Percentiles rank a stretch among this genome's conserved stretches.
Conservation (phyloP, 2,797 vertebrate genomes). For the Megalops cyprinoides region DNA sequence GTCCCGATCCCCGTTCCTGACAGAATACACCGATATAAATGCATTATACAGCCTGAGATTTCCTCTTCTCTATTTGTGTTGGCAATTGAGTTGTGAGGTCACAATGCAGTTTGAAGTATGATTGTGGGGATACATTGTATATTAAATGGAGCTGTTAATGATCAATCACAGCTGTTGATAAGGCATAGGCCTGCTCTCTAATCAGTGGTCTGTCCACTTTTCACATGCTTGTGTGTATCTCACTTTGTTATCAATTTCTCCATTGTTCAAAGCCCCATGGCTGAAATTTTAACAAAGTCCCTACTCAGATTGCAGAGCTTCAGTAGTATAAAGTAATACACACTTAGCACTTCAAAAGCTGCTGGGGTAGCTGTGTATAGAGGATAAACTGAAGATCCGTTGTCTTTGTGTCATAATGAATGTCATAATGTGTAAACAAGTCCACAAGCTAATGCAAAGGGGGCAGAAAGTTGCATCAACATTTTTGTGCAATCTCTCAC, state of each 20-base stretch:
- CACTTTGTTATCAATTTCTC: slow-evolving; percentile 4
- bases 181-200: background rate
- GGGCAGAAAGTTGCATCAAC: no score
- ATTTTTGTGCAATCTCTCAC: no score
- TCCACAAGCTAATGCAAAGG: background rate
- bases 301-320: background rate
- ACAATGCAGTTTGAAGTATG: slow-evolving; percentile 12
- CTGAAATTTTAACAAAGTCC: background rate
- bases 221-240: background rate
- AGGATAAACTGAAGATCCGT: background rate
- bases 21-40: background rate
- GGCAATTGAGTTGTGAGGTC: slow-evolving; percentile 3
- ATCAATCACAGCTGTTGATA: slow-evolving; percentile 21
- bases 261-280: background rate
- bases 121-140: background rate
- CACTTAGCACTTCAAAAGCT: background rate
- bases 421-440: background rate
- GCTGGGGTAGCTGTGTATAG: background rate
- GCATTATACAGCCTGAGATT: background rate
- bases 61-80: background rate
- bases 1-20: no score
- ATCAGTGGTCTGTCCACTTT: background rate
- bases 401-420: background rate
- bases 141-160: background rate
- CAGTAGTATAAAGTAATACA: background rate